Evolutionary conservation across 2,888 invertebrate species (phyloP).

Genomic region (Hedychridium roseum): DNA sequence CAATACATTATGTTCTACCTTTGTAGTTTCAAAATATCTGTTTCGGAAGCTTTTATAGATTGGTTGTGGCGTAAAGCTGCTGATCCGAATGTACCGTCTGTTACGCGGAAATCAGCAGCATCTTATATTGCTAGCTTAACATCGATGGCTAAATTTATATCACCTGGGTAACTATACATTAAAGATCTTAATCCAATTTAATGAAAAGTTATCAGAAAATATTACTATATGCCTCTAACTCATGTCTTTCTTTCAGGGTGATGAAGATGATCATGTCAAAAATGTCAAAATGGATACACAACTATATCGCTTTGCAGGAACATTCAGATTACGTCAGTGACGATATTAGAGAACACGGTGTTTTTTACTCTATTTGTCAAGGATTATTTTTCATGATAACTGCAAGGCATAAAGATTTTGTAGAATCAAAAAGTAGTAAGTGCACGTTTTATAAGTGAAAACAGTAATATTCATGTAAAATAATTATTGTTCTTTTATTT

Average conservation of each 20-base stretch:
- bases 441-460: no score
- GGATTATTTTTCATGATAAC: slow-evolving; percentile 91
- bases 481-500: slow-evolving; percentile 53
- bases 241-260: slow-evolving; percentile 66
- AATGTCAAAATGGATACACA: slow-evolving; percentile 85
- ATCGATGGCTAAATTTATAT: slow-evolving; percentile 73
- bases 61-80: slow-evolving; percentile 79
- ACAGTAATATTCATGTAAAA: no score
- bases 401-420: slow-evolving; percentile 86
- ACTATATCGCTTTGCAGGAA: slow-evolving; percentile 79
- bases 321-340: slow-evolving; percentile 66
- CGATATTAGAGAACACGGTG: slow-evolving; percentile 78
- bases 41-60: slow-evolving; percentile 73
- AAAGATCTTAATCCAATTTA: slow-evolving; percentile 1
- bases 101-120: slow-evolving; percentile 75
- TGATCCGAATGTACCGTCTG: slow-evolving; percentile 70
- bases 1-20: slow-evolving; percentile 81
- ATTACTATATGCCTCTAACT: no score
- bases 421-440: slow-evolving; percentile 79
- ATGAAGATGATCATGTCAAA: slow-evolving; percentile 70
- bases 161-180: slow-evolving; percentile 67
- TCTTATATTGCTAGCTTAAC: slow-evolving; percentile 80
- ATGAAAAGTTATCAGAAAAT: slow-evolving; percentile 8
- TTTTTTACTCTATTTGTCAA: slow-evolving; percentile 93
- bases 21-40: slow-evolving; percentile 71